phyloP scores from a whole-genome alignment of 92 coral and sea anemone species.

The Plumapathes pennacea region DNA sequence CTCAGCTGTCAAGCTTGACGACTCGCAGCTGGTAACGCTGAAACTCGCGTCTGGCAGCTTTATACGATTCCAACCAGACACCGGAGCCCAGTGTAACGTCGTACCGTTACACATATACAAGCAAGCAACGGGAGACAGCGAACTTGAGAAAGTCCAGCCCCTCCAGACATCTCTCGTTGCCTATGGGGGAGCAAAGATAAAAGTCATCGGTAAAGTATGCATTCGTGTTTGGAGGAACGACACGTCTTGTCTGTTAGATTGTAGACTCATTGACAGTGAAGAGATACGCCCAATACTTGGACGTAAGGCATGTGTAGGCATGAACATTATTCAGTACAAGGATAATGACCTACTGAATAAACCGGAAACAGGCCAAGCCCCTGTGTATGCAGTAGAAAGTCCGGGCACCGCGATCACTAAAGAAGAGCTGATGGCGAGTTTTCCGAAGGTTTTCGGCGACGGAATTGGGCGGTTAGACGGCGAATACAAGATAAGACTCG shows the following conservation, averaged over 20 bases:
- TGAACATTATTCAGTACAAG: slow-evolving; percentile 60
- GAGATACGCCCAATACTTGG: slow-evolving; percentile 72
- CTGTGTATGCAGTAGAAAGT: slow-evolving; percentile 32
- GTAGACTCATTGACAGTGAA: slow-evolving; percentile 35
- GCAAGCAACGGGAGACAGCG: slow-evolving; percentile 34
- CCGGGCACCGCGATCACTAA: slow-evolving; percentile 10
- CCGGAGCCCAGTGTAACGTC: slow-evolving; percentile 65
- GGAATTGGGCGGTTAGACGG: slow-evolving; percentile 28
- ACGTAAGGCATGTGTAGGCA: slow-evolving; percentile 64
- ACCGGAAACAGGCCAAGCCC: slow-evolving; percentile 23
- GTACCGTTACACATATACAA: slow-evolving; percentile 49
- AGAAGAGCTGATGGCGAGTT: slow-evolving; percentile 19
- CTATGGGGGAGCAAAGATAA: slow-evolving; percentile 58
- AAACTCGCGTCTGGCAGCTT: slow-evolving; percentile 45
- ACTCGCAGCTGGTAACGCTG: slow-evolving; percentile 36
- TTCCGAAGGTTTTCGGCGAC: slow-evolving; percentile 26
- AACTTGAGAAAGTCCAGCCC: slow-evolving; percentile 35
- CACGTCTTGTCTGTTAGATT: slow-evolving; percentile 31
- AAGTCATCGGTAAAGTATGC: slow-evolving; percentile 44
- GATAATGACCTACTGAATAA: slow-evolving; percentile 55
- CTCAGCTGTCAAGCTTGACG: no score
- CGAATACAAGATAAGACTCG: slow-evolving; percentile 25
- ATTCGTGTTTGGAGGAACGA: slow-evolving; percentile 43
- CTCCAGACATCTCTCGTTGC: slow-evolving; percentile 48
- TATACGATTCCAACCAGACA: slow-evolving; percentile 60